Conservation (phyloP, 2,888 invertebrate genomes). For the Dynastes hyllus region DNA sequence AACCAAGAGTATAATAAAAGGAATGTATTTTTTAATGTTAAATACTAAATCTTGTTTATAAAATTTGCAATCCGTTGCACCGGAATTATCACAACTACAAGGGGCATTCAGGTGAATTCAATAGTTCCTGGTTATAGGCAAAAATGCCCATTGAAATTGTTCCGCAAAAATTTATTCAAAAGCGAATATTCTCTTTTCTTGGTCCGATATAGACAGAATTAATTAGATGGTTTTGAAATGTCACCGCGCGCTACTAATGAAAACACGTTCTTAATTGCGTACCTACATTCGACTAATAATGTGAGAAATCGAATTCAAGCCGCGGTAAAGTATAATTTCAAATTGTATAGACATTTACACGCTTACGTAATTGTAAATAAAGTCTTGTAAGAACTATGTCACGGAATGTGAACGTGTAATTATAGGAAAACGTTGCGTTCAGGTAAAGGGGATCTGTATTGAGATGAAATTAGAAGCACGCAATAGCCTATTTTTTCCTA, state of each 20-base stretch:
- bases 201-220: not conserved
- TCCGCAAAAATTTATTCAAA: not conserved
- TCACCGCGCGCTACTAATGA: not conserved
- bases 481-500: not conserved
- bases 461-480: not conserved
- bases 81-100: too few relatives aligned
- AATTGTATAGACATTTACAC: slow-evolving; percentile 18
- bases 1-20: too few relatives aligned
- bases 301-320: not conserved
- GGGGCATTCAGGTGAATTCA: too few relatives aligned
- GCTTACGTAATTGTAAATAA: slow-evolving; percentile 5
- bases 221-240: not conserved
- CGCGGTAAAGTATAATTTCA: not conserved
- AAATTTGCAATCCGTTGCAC: too few relatives aligned
- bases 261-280: not conserved
- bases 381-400: slow-evolving; percentile 6
- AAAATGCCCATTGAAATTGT: too few relatives aligned
- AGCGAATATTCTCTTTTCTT: not conserved
- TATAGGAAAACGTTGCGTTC: slow-evolving; percentile 8
- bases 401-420: slow-evolving; percentile 20
- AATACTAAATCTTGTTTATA: too few relatives aligned
- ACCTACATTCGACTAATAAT: not conserved
- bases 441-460: not conserved
- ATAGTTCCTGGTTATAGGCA: too few relatives aligned
- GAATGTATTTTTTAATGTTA: too few relatives aligned